Evolutionary conservation across 2,888 invertebrate genomes (phyloP).

Genomic region (Amphipoea lucens): DNA sequence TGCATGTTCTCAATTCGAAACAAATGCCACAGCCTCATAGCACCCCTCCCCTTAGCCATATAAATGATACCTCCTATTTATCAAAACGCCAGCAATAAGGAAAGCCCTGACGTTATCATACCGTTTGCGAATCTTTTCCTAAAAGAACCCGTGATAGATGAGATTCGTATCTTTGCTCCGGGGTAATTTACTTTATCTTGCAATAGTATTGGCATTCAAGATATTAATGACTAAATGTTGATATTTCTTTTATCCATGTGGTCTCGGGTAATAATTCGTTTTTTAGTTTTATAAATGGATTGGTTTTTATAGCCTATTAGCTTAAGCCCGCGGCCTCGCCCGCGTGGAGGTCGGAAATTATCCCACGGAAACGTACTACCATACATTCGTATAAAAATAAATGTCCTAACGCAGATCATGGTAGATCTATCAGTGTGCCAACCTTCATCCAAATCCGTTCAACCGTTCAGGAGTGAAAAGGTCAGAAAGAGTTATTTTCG

Average conservation of each 20-base stretch:
- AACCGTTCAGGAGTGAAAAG: too few species aligned
- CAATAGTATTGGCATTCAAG: constrained; percentile 10
- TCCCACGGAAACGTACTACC: too few species aligned
- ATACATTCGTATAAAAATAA: too few species aligned
- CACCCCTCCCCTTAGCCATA: constrained; percentile 10
- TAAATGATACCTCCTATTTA: constrained; percentile 64
- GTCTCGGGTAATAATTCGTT: background rate
- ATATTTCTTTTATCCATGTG: background rate
- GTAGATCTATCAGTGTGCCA: too few species aligned
- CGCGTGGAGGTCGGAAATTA: too few species aligned
- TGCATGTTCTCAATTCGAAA: constrained; percentile 11
- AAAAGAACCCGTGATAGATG: constrained; percentile 62
- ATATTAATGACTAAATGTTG: constrained; percentile 19
- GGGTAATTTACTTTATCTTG: constrained; percentile 43
- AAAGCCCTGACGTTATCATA: constrained; percentile 58
- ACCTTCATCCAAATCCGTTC: too few species aligned
- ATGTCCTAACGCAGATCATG: too few species aligned
- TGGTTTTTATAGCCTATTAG: too few species aligned
- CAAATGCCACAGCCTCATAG: constrained; percentile 13
- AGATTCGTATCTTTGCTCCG: constrained; percentile 39
- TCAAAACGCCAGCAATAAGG: constrained; percentile 66
- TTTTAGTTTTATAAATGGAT: too few species aligned
- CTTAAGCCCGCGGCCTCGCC: too few species aligned
- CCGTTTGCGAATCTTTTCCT: constrained; percentile 44
- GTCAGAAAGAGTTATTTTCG: too few species aligned